Percentiles rank a stretch among this genome's conserved stretches.
Evolutionary conservation across 2,888 invertebrate species (phyloP).

Genomic region (Acheta domesticus): DNA sequence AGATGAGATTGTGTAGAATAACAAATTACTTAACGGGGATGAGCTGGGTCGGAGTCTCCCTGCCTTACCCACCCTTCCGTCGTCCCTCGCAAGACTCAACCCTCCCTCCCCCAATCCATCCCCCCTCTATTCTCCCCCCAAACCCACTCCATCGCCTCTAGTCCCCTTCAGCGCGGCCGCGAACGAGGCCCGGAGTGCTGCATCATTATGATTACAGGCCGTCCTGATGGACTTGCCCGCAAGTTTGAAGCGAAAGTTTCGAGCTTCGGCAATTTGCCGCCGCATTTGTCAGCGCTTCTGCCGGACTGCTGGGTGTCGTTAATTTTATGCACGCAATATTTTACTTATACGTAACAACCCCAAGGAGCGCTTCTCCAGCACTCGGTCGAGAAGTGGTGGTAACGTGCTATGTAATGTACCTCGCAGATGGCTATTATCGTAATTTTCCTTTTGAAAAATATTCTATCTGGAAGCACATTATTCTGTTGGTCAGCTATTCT

Average conservation of each 20-base stretch:
- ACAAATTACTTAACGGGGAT: too few species aligned
- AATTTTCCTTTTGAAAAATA: too few species aligned
- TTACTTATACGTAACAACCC: neutral
- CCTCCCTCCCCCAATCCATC: neutral
- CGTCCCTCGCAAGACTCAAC: too few species aligned
- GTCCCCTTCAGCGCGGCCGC: neutral
- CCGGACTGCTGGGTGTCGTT: slow-evolving; percentile 18
- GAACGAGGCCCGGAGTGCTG: neutral
- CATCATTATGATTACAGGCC: neutral
- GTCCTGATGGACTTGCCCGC: neutral
- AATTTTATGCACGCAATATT: slow-evolving; percentile 2
- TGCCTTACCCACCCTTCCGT: too few species aligned
- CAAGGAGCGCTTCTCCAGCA: too few species aligned
- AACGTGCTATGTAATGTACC: too few species aligned
- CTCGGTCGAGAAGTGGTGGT: too few species aligned
- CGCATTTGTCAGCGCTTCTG: neutral
- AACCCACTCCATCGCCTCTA: neutral
- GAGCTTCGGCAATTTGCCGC: slow-evolving; percentile 18
- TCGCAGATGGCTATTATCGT: too few species aligned
- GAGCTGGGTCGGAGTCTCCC: too few species aligned
- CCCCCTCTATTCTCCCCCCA: neutral
- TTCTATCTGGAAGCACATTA: too few species aligned
- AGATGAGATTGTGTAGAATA: too few species aligned
- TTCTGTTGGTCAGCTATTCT: too few species aligned
- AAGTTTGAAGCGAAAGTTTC: neutral